phyloP scores from a whole-genome alignment of 1,140 invertebrate genomes.

The Polyergus mexicanus region DNA sequence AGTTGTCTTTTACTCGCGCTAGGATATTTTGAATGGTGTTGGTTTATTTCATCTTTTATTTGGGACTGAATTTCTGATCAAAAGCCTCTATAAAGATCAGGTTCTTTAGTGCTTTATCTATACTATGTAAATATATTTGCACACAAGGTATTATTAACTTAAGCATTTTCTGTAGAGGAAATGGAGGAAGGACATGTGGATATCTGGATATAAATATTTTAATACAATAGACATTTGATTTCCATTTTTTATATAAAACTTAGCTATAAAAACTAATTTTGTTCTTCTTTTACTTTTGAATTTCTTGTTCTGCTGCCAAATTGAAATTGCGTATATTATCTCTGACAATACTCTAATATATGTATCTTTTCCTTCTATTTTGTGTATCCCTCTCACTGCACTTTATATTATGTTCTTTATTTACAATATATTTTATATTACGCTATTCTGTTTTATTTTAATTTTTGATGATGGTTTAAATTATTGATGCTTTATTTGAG shows the following conservation, averaged over 20 bases:
- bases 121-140: conserved; percentile 61
- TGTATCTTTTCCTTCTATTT: conserved; percentile 25
- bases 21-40: conserved; percentile 67
- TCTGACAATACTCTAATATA: conserved; percentile 31
- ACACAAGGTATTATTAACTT: conserved; percentile 38
- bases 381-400: conserved; percentile 9
- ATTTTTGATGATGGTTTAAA: conserved; percentile 53
- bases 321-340: conserved; percentile 38
- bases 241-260: background rate
- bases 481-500: conserved; percentile 47
- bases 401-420: conserved; percentile 12
- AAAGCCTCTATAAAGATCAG: conserved; percentile 67
- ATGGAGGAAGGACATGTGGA: conserved; percentile 30
- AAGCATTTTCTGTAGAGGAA: conserved; percentile 37
- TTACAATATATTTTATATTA: background rate
- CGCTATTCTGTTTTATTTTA: conserved; percentile 6
- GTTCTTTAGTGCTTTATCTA: conserved; percentile 47
- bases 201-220: conserved; percentile 1
- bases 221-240: background rate
- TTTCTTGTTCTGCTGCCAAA: background rate
- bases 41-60: conserved; percentile 63
- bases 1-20: conserved; percentile 59
- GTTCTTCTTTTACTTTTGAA: conserved; percentile 51
- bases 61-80: conserved; percentile 26
- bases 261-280: background rate